phyloP scores from a whole-genome alignment of 2,888 invertebrate genomes.

The Mamestra brassicae region DNA sequence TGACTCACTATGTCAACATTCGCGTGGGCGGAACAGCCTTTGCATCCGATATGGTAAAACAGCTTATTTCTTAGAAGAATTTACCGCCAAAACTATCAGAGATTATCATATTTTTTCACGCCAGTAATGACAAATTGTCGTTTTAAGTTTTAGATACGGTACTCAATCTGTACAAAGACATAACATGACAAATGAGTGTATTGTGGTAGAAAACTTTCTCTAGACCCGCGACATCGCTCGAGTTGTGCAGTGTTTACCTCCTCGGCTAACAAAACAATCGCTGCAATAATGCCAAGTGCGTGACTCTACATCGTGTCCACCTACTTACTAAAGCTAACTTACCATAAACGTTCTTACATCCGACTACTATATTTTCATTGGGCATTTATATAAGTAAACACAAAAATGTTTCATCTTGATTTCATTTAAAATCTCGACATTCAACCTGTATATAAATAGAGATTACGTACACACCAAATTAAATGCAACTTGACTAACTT shows the following conservation, averaged over 20 bases:
- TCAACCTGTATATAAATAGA: conserved; percentile 72
- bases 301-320: conserved; percentile 40
- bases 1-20: conserved; percentile 88
- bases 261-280: conserved; percentile 77
- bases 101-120: conserved; percentile 14
- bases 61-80: conserved; percentile 63
- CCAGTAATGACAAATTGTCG: conserved; percentile 3
- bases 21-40: conserved; percentile 86
- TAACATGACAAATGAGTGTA: conserved; percentile 63
- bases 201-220: conserved; percentile 79
- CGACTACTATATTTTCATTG: conserved; percentile 4
- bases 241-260: conserved; percentile 73
- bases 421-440: conserved; percentile 65
- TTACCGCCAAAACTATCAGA: conserved; percentile 15
- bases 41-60: conserved; percentile 78
- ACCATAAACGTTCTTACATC: conserved; percentile 1
- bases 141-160: conserved; percentile 31
- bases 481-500: conserved; percentile 44
- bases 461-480: conserved; percentile 67
- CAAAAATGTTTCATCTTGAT: conserved; percentile 50
- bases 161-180: conserved; percentile 35
- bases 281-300: conserved; percentile 56
- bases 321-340: conserved; percentile 29
- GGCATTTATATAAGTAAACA: conserved; percentile 22
- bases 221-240: conserved; percentile 67